Percentiles rank a stretch among this genome's conserved stretches.
These are phyloP conservation scores for Crossaster papposus DNA, from an alignment of 53 echinoderm and acorn worm species.

Conservation along the genomic window DNA sequence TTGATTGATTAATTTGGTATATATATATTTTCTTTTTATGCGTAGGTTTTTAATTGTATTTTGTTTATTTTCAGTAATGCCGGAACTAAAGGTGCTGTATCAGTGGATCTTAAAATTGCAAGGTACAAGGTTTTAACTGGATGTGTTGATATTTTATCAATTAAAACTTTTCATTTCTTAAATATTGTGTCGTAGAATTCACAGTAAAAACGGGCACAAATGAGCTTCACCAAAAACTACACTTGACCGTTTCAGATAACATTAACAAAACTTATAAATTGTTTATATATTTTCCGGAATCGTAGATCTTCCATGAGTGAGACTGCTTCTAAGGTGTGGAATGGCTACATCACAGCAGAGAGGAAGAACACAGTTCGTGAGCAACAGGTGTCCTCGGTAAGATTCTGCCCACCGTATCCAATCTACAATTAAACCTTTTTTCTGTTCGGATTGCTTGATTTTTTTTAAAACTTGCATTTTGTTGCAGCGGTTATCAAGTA, in stretches of 20 bases:
- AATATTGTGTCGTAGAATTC: too few species aligned
- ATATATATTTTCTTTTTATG: background rate
- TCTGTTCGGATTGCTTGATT: background rate
- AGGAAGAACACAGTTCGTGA: slow-evolving; percentile 67
- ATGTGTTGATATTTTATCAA: too few species aligned
- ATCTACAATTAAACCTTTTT: background rate
- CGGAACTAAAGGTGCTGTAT: slow-evolving; percentile 70
- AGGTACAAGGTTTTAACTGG: slow-evolving; percentile 68
- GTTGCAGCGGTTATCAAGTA: slow-evolving; percentile 78
- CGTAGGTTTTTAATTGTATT: background rate
- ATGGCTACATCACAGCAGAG: slow-evolving; percentile 80
- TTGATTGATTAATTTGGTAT: too few species aligned
- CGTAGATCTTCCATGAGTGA: slow-evolving; percentile 91
- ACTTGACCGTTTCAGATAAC: too few species aligned
- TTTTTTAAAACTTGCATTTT: background rate
- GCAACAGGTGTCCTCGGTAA: slow-evolving; percentile 55
- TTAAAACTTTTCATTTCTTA: too few species aligned
- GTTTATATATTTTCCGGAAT: background rate
- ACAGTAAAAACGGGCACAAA: too few species aligned
- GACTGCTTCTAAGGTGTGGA: slow-evolving; percentile 86
- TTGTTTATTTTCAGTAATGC: slow-evolving; percentile 70
- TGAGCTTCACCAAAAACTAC: too few species aligned
- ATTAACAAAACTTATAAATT: too few species aligned
- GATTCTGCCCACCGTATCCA: background rate
- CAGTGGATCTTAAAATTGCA: slow-evolving; percentile 92